These are phyloP conservation scores for Papilio polyxenes DNA, from an alignment of 1,140 invertebrate species.

Conservation along the genomic window DNA sequence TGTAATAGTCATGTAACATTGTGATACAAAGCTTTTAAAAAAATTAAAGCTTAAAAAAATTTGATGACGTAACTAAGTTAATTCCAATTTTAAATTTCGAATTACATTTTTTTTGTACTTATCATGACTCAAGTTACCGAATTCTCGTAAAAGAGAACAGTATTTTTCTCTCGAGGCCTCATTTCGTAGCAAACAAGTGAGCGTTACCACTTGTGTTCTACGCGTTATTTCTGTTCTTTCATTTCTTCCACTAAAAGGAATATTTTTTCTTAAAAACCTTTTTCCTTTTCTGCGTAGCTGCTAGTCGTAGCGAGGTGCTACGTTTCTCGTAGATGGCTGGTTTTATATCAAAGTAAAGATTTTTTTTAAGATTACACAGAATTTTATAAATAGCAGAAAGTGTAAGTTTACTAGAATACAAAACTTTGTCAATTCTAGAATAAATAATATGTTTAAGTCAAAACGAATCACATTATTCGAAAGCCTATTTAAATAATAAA, in stretches of 20 bases:
- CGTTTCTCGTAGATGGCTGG: background rate
- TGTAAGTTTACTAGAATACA: background rate
- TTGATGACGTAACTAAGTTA: too few relatives aligned
- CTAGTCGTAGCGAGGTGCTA: constrained; percentile 7
- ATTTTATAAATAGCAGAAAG: background rate
- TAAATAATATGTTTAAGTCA: too few relatives aligned
- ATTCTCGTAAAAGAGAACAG: constrained; percentile 9
- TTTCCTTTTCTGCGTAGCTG: constrained; percentile 27
- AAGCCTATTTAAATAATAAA: too few relatives aligned
- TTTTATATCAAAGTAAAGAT: background rate
- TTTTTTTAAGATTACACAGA: background rate
- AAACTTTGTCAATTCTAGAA: too few relatives aligned
- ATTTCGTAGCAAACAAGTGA: constrained; percentile 29
- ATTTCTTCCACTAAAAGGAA: constrained; percentile 14
- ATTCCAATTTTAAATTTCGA: background rate
- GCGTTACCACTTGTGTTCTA: constrained; percentile 28
- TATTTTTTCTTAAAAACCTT: constrained; percentile 26
- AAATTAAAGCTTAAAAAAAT: too few relatives aligned
- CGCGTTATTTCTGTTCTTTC: constrained; percentile 28
- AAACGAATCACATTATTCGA: too few relatives aligned
- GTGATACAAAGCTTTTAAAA: too few relatives aligned
- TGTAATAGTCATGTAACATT: too few relatives aligned
- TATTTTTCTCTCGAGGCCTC: constrained; percentile 7
- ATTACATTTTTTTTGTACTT: background rate
- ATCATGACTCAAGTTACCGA: background rate